These are phyloP conservation scores for Silurus lanzhouensis DNA, from an alignment of 2,797 vertebrate genomes.

Conservation along the genomic window DNA sequence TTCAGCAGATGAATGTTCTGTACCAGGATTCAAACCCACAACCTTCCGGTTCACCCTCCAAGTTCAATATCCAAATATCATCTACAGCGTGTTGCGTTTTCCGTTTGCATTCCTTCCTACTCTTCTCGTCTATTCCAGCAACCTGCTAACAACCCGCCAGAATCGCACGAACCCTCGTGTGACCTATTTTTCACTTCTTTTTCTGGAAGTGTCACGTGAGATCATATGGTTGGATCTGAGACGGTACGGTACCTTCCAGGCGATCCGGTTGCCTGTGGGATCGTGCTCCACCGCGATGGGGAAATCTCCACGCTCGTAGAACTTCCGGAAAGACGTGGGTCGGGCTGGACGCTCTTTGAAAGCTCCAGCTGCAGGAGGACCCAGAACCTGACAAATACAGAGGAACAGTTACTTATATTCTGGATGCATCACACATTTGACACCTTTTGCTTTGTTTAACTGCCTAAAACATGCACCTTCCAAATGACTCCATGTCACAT, in stretches of 20 bases:
- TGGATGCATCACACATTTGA: background rate
- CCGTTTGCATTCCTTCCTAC: no score
- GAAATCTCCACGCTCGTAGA: constrained; percentile 90
- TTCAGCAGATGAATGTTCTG: background rate
- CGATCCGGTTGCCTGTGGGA: constrained; percentile 70
- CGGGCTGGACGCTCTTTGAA: constrained; percentile 85
- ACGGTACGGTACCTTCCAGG: constrained; percentile 73
- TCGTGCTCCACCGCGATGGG: constrained; percentile 75
- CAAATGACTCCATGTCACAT: no score
- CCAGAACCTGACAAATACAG: constrained; percentile 77
- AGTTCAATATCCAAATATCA: background rate
- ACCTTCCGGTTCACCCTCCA: background rate
- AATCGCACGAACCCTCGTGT: no score
- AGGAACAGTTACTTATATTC: background rate
- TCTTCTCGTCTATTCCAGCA: background rate
- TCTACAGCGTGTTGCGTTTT: background rate
- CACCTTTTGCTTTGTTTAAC: no score
- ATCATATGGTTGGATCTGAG: background rate
- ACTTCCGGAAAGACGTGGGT: constrained; percentile 87
- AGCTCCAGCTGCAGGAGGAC: constrained; percentile 84
- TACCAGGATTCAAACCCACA: background rate
- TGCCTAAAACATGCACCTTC: no score
- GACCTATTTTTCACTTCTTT: no score
- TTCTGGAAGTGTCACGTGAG: no score
- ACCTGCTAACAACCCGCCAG: no score